Evolutionary conservation across 2,888 invertebrate species (phyloP), one percentile per base, ranked within the genome.

Genomic region (Dryobotodes eremita): DNA sequence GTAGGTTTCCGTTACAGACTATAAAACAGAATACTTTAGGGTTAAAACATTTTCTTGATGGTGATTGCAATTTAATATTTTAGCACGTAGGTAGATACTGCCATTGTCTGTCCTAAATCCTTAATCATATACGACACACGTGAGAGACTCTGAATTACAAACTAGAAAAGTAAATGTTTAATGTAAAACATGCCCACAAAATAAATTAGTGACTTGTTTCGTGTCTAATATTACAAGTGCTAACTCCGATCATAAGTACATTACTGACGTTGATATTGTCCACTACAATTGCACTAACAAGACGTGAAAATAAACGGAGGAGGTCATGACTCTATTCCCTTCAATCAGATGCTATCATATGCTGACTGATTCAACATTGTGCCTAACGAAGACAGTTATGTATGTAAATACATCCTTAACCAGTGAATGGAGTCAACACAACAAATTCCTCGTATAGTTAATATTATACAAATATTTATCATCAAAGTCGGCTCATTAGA

Each of bases 221-320:
- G 36, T 42, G 48, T 55, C 7, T 20, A 59, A 71, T 64, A 53
- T 53, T 31, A 75, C 53, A 82, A 57, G 62, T 64, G 72, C 36
- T 80, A 64, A 84, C 80, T 64, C 42, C 31, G 17, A 61, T 53
- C 71, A 74, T 62, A 55, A 73, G 68, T 59, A 84, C 86, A 84
- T 85, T 66, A 77, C 75, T 81, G 84, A 90, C 88, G 80, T 86
- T 85, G 82, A 85, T 83, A 89, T 86, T 86, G 88, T 88, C 88
- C 88, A 92, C 88, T 86, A 94, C 94, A 94, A 94, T 93, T 88
- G 92, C 90, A 89, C 93, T 94, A 94, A 95, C 94, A 93, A 94
- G 93, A 92, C 87, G 87, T 91, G 91, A 91, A 92, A 92, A 92
- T 89, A 90, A 89, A 89, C 90, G 88, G 89, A 87, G 87, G 88